Percentiles rank a stretch among this genome's conserved stretches.
Evolutionary conservation across 2,888 invertebrate species (phyloP).

Genomic region (Dynastes hyllus): DNA sequence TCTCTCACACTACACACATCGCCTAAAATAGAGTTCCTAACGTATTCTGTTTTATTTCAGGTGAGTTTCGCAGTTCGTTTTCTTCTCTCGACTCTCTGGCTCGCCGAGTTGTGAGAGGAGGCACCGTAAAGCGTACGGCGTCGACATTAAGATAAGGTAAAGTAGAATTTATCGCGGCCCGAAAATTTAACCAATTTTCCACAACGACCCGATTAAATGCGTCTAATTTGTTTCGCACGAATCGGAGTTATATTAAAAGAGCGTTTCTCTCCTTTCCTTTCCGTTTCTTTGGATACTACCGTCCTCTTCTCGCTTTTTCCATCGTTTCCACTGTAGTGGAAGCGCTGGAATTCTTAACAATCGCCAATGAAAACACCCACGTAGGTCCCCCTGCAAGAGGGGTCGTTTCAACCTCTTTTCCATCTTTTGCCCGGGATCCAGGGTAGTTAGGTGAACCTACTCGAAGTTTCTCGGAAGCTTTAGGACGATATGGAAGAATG

Average conservation of each 20-base stretch:
- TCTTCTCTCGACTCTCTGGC: slow-evolving; percentile 38
- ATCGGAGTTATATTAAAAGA: slow-evolving; percentile 68
- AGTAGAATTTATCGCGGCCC: slow-evolving; percentile 70
- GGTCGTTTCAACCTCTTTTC: slow-evolving; percentile 7
- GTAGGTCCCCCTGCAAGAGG: slow-evolving; percentile 4
- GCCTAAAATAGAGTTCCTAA: slow-evolving; percentile 48
- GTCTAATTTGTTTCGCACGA: slow-evolving; percentile 70
- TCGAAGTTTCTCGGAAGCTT: slow-evolving; percentile 53
- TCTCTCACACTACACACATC: not conserved
- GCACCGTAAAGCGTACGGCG: slow-evolving; percentile 21
- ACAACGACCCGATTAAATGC: slow-evolving; percentile 70
- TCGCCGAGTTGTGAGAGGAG: not conserved
- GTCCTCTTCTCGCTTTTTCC: slow-evolving; percentile 9
- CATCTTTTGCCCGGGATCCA: slow-evolving; percentile 44
- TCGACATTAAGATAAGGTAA: slow-evolving; percentile 69
- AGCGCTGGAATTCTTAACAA: slow-evolving; percentile 61
- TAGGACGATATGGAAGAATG: slow-evolving; percentile 1
- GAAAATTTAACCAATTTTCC: slow-evolving; percentile 71
- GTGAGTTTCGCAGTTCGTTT: slow-evolving; percentile 61
- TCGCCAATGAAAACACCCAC: slow-evolving; percentile 62
- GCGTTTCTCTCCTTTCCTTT: slow-evolving; percentile 41
- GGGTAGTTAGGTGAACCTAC: not conserved
- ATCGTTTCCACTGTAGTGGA: not conserved
- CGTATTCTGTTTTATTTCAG: slow-evolving; percentile 65
- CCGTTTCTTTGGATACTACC: not conserved